Base-by-base conservation (phyloP, 2,888 invertebrate species). In the Troides helena region DNA sequence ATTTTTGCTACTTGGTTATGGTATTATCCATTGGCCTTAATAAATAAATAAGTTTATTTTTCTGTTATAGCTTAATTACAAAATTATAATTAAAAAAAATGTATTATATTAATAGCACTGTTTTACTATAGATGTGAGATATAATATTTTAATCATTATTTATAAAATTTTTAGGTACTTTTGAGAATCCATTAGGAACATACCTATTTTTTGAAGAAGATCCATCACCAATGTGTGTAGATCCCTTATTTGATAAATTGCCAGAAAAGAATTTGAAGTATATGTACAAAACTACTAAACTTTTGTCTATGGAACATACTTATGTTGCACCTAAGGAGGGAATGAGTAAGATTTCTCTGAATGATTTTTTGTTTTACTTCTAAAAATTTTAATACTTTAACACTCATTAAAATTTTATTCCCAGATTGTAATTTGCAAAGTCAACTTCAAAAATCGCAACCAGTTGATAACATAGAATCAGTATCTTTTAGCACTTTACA, bases 151-250 rank as follows among this genome's bases (percentile, higher is more conserved):
- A 53, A 53, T 39, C 21, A 25, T 58, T 46, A 17, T 30, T n/a
- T 62, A 23, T 60, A 67, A 85, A 86, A 12, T 36, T 70, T 53
- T 65, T 64, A 94, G 97, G 96, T 23, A 93, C 93, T 65, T 96
- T 94, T 84, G 95, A 95, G 78, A 94, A 94, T 80, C 92, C 95
- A 12, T 82, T 95, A 71, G 97, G 96, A 25, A 96, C 96, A 21
- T 94, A 95, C 74, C 88, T 97, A 81, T 95, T 96, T 81, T 96
- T 97, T 81, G 94, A 95, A 80, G 94, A 94, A 77, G 94, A 95
- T 72, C 85, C 92, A 46, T 84, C 93, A 57, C 88, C 92, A 64
- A 77, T 83, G 59, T 77, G 84, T 25, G 75, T 77, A 10, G 94
- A 94, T 81, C 88, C 92, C 17, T 80, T 94, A 61, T 94, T 93